Evolutionary conservation across 2,888 invertebrate genomes (phyloP).

Genomic region (Stenodema calcarata): DNA sequence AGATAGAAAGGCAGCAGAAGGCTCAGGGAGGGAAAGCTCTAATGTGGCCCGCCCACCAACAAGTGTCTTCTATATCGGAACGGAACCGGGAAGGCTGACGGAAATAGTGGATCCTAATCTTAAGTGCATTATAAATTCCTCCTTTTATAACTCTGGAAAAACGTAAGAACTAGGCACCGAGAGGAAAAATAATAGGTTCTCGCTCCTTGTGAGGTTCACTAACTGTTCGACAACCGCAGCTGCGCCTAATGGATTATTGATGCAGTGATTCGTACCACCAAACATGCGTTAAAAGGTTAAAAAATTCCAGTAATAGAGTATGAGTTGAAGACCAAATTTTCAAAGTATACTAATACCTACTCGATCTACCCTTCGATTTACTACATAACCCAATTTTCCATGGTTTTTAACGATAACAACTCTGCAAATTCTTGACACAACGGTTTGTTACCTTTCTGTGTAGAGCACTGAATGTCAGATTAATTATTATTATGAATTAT

Average conservation of each 20-base stretch:
- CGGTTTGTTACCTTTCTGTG: no score
- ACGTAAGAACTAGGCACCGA: not conserved
- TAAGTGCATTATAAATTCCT: constrained; percentile 11
- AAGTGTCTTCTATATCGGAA: constrained; percentile 28
- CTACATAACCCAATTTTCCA: no score
- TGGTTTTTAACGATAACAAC: no score
- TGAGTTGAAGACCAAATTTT: no score
- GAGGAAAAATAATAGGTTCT: not conserved
- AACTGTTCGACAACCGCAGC: not conserved
- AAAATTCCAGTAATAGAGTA: no score
- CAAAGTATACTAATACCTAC: no score
- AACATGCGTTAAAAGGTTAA: no score
- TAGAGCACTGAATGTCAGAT: no score
- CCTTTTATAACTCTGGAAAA: not conserved
- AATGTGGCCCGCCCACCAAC: constrained; percentile 16
- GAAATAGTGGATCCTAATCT: constrained; percentile 23
- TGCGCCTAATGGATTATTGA: not conserved
- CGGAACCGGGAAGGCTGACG: not conserved
- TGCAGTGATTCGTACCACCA: not conserved
- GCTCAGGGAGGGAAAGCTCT: not conserved
- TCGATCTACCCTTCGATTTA: no score
- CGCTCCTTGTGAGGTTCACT: not conserved
- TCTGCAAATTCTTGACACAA: no score
- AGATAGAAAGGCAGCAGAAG: constrained; percentile 20
- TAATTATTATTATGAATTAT: no score